These are phyloP conservation scores for Heliothis peltigera DNA, from an alignment of 2,888 invertebrate genomes.

Conservation along the genomic window DNA sequence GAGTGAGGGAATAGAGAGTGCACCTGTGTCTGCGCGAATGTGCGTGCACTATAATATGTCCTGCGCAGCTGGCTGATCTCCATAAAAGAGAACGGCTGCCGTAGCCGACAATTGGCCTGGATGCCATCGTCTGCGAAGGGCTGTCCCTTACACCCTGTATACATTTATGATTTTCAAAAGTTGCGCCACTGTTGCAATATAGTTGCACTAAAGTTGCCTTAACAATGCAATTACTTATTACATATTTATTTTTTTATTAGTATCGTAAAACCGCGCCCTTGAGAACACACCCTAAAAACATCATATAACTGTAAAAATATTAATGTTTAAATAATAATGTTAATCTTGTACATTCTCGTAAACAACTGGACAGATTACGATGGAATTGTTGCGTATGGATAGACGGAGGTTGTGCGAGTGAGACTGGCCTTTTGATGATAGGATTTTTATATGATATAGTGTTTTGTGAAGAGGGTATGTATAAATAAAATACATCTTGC, in stretches of 20 bases:
- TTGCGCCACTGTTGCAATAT: slow-evolving; percentile 13
- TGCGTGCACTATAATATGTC: no score
- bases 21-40: no score
- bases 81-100: no score
- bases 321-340: slow-evolving; percentile 18
- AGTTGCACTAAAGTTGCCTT: slow-evolving; percentile 31
- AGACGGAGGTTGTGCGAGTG: slow-evolving; percentile 3
- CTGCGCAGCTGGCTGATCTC: no score
- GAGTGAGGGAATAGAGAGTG: no score
- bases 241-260: no score
- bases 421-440: background rate
- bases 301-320: slow-evolving; percentile 24
- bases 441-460: background rate
- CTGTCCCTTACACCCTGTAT: no score
- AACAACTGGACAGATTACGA: slow-evolving; percentile 21
- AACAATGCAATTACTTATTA: slow-evolving; percentile 38
- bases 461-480: no score
- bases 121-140: no score
- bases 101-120: no score
- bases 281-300: slow-evolving; percentile 21
- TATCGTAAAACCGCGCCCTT: slow-evolving; percentile 5
- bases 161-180: no score
- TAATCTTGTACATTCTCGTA: slow-evolving; percentile 32
- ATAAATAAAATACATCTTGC: no score
- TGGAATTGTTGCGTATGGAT: slow-evolving; percentile 9